A percentile compares a stretch with the other conserved stretches of the same genome.
Conservation (phyloP, 2,113 vertebrate species). For the Arizona elegans region DNA sequence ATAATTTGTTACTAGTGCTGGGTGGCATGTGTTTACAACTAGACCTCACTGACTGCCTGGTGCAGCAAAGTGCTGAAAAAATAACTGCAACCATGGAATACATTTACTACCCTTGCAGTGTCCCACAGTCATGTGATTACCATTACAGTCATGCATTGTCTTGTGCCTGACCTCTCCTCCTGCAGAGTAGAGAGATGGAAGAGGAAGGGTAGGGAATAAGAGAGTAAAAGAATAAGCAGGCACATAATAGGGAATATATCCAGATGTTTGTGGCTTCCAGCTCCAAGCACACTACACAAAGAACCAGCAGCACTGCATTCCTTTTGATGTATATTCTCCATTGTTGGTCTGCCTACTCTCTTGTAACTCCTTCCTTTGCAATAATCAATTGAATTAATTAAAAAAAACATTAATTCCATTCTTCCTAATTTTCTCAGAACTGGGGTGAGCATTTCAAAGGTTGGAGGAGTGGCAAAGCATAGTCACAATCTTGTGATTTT, state of each 20-base stretch:
- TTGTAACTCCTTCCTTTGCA: background rate
- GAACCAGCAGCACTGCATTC: background rate
- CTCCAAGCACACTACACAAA: background rate
- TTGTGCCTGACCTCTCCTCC: background rate
- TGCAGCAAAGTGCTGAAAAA: background rate
- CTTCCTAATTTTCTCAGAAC: background rate
- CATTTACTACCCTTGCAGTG: background rate
- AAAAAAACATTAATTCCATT: background rate
- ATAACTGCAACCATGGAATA: background rate
- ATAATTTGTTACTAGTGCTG: background rate
- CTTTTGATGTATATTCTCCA: background rate
- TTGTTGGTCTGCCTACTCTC: background rate
- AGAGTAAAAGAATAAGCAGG: background rate
- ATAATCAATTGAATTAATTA: background rate
- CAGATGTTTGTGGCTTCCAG: background rate
- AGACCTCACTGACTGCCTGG: background rate
- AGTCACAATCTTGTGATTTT: background rate
- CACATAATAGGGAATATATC: background rate
- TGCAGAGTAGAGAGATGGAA: background rate
- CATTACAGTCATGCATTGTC: background rate
- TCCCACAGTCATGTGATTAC: background rate
- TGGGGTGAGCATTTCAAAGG: background rate
- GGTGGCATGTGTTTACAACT: background rate
- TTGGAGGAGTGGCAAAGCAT: background rate
- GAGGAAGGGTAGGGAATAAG: background rate